Conservation (phyloP, 1,140 invertebrate genomes). For the Danaus plexippus region DNA sequence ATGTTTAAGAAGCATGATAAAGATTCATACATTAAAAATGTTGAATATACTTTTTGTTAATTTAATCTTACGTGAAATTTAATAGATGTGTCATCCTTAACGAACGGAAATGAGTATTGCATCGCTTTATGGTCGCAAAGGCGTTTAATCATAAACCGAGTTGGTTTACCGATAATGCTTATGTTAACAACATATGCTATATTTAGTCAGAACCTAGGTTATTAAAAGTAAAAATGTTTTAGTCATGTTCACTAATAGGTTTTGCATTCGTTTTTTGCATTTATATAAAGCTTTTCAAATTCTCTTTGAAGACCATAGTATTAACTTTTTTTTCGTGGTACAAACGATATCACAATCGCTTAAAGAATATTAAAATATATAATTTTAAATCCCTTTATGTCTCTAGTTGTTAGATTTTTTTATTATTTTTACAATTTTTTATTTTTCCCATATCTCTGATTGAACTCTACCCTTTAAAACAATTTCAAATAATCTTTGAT, state of each 20-base stretch:
- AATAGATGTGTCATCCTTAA: conserved; percentile 27
- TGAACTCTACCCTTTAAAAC: conserved; percentile 7
- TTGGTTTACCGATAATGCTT: no score
- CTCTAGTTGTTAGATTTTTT: not conserved
- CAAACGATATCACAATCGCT: conserved; percentile 3
- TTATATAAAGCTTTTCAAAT: conserved; percentile 11
- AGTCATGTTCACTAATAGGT: no score
- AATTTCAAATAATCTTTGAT: conserved; percentile 19
- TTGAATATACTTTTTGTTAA: no score
- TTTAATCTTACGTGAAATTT: no score
- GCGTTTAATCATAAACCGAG: conserved; percentile 46
- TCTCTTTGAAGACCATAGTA: conserved; percentile 35
- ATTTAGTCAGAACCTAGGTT: no score
- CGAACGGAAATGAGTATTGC: conserved; percentile 23
- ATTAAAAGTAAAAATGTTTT: no score
- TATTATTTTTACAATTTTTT: not conserved
- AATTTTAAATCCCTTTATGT: conserved; percentile 1
- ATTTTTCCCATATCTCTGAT: no score
- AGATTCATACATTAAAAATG: no score
- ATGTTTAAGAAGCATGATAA: no score
- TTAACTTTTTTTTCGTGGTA: conserved; percentile 4
- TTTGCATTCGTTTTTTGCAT: no score
- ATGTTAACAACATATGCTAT: no score
- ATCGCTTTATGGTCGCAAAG: conserved; percentile 43
- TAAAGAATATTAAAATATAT: conserved; percentile 6